Base-by-base conservation (phyloP, 92 coral and sea anemone genomes). In the Bergia puertoricense region DNA sequence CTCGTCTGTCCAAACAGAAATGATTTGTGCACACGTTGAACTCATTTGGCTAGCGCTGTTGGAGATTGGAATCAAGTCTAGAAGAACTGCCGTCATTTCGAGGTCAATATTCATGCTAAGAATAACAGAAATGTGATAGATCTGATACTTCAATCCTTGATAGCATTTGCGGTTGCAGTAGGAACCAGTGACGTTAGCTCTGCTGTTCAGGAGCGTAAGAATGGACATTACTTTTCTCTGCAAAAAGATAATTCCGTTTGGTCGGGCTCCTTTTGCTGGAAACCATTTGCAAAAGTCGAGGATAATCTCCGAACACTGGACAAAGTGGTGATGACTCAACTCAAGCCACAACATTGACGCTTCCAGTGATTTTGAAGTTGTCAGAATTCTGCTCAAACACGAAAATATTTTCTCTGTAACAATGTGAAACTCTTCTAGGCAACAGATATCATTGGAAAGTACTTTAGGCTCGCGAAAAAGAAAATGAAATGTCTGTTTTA, bases 261-360 rank as follows among this genome's bases (percentile, higher is more conserved):
- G 40, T 8, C 48, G 42, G 75, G 59, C 74, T 16, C 36, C 39
- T 46, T 46, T 79, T 48, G 73, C 48, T 77, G 81, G 81, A 11
- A 54, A 67, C 91, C 86, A 77, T 23, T 54, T 77, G 71, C 91
- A 89, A 57, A 91, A 23, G n/a, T 76, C 85, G 38, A 88, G 57
- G 56, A 93, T 85, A 54, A 91, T 90, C 36, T 89, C 86, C 56
- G 85, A 76, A 76, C 93, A 93, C 50, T 81, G 92, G 37, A 44
- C 76, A 46, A 73, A 67, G 77, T 80, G 89, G 46, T 89, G 93
- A 15, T 56, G 42, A 75, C 79, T 45, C 15, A 82, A 18, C 2
- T 14, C 50, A 13, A 81, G 85, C 93, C 93, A 91, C 16, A 40
- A 88, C 16, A 81, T 37, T 13, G 90, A 23, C 41, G 74, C 89